Evolutionary conservation across 2,797 vertebrate species (phyloP), one percentile per base, ranked within the genome.

Genomic region (Scleropages formosus): DNA sequence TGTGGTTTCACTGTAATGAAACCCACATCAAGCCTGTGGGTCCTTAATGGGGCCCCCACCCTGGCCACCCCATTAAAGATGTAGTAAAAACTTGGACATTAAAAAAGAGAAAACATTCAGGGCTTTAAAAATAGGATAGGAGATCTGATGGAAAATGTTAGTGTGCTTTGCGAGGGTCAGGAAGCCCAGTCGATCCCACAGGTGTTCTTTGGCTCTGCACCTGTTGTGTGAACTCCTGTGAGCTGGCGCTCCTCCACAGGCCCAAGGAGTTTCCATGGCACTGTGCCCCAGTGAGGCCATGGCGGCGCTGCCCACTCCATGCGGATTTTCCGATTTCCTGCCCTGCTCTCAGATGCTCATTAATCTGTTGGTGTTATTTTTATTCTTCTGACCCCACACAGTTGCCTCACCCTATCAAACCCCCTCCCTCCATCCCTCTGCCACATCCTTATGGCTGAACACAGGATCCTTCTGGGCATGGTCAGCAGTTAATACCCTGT

Each of bases 321-420:
- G 80, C 85, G 88, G 88, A 89, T 88, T 90, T 91, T 90, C 89
- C 86, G 87, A 91, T 90, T 87, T 86, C 89, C 90, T 84, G 86
- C 85, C 83, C 85, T 8, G 86, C 88, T 88, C 84, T 91, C 90
- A 91, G 90, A 89, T 90, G 90, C 89, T 92, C 82, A 81, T 90
- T 91, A 92, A 93, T 91, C 90, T 91, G 88, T 84, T 83, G 47
- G 78, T 78, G 84, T 90, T 92, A 92, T 93, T 91, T 92, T 90
- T 90, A 89, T 87, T 84, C 79, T 80, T 75, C 84, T 83, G 85
- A 31, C 61, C 74, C 78, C 56, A 39, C 75, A 51, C 39, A 75
- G 77, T 51, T 71, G 74, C 24, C 18, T 15, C 1, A 16, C 61
- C 65, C 74, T 62, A 20, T 73, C 49, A 16, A 69, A 80, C 82